A percentile compares a stretch with the other conserved stretches of the same genome.
Conservation (phyloP, 53 echinoderm and acorn worm species). For the Henricia sp. region DNA sequence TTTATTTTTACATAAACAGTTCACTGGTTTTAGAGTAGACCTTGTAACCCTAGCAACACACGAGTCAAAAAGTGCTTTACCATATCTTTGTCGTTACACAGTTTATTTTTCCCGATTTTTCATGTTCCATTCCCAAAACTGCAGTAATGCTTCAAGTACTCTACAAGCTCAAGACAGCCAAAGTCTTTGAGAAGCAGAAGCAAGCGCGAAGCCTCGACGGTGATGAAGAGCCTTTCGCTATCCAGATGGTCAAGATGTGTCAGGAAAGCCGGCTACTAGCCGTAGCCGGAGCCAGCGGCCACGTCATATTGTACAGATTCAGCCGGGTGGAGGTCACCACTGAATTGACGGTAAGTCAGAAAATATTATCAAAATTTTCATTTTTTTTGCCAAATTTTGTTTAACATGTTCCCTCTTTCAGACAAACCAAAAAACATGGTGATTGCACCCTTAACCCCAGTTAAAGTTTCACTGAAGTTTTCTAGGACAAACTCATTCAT, state of each 20-base stretch:
- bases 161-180: constrained; percentile 96
- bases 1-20: neutral
- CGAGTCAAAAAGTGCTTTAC: no score
- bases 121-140: neutral
- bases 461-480: no score
- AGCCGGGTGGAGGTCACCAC: constrained; percentile 86
- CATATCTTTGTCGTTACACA: no score
- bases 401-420: no score
- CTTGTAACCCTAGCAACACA: no score
- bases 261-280: constrained; percentile 84
- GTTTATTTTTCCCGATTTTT: neutral
- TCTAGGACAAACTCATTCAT: no score
- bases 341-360: constrained; percentile 83
- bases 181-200: constrained; percentile 97
- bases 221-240: constrained; percentile 91
- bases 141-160: constrained; percentile 96
- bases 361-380: no score
- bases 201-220: constrained; percentile 92
- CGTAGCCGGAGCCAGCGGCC: constrained; percentile 96
- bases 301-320: constrained; percentile 90
- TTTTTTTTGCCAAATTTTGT: no score
- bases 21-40: no score
- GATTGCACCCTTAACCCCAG: no score
- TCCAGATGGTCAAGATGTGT: constrained; percentile 93
- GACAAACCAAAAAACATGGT: no score